These are phyloP conservation scores for Troides aeacus DNA, from an alignment of 2,888 invertebrate genomes.

Conservation along the genomic window DNA sequence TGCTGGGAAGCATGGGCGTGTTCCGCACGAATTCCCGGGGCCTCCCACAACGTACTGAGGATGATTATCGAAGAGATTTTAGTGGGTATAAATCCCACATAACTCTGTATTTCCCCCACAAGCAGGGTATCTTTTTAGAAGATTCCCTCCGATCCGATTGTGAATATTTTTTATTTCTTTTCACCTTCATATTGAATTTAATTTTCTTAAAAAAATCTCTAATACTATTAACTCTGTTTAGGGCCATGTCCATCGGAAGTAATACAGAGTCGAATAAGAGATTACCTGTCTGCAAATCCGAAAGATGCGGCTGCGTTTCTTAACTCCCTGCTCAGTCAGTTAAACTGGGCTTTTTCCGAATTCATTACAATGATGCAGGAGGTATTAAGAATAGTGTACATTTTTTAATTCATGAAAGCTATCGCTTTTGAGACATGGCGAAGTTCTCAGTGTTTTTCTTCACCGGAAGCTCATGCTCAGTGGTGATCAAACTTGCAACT, in stretches of 20 bases:
- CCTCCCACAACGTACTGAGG: too few species aligned
- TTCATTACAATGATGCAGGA: constrained; percentile 92
- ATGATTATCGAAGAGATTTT: too few species aligned
- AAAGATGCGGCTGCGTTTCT: constrained; percentile 84
- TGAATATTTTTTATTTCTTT: not conserved
- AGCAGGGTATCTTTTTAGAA: too few species aligned
- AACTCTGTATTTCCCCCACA: too few species aligned
- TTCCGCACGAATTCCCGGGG: too few species aligned
- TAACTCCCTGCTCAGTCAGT: constrained; percentile 88
- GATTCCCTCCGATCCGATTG: not conserved
- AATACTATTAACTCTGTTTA: constrained; percentile 43
- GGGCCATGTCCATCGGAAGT: constrained; percentile 85
- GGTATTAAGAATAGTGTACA: constrained; percentile 52
- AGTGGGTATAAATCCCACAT: too few species aligned
- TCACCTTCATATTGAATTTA: not conserved
- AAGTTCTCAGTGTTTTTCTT: too few species aligned
- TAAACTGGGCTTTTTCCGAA: constrained; percentile 94
- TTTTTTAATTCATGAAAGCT: too few species aligned
- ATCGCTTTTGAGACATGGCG: too few species aligned
- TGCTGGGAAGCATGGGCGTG: too few species aligned
- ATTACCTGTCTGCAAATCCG: constrained; percentile 81
- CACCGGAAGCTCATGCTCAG: too few species aligned
- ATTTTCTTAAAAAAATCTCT: not conserved
- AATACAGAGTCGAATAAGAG: constrained; percentile 83
- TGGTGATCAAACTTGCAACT: too few species aligned